Evolutionary conservation across 2,888 invertebrate genomes (phyloP).

Genomic region (Hydrotaea cyrtoneurina): DNA sequence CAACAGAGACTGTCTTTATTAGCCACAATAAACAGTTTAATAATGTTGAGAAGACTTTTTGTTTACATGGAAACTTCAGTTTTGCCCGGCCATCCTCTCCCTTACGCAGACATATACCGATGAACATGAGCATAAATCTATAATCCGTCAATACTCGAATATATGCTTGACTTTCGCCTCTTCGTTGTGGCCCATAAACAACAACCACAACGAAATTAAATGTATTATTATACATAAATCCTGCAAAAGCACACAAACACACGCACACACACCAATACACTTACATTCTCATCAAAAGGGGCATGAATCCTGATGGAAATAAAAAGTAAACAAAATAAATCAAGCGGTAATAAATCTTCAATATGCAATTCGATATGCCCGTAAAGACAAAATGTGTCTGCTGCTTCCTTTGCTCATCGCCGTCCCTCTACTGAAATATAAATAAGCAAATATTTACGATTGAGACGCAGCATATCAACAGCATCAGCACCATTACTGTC

Average conservation of each 20-base stretch:
- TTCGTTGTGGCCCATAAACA: slow-evolving; percentile 42
- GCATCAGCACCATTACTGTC: slow-evolving; percentile 10
- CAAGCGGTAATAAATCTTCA: slow-evolving; percentile 78
- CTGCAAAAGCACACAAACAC: slow-evolving; percentile 11
- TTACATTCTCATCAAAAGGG: neutral
- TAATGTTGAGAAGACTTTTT: neutral
- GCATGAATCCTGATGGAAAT: slow-evolving; percentile 41
- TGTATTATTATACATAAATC: slow-evolving; percentile 62
- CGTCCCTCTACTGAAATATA: neutral
- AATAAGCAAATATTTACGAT: slow-evolving; percentile 60
- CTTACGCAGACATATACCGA: neutral
- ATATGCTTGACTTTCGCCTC: slow-evolving; percentile 46
- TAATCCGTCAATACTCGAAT: slow-evolving; percentile 43
- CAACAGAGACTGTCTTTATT: slow-evolving; percentile 16
- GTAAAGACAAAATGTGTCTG: slow-evolving; percentile 67
- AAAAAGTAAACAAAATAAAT: slow-evolving; percentile 74
- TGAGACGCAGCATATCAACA: slow-evolving; percentile 47
- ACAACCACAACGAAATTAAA: slow-evolving; percentile 63
- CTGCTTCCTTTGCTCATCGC: neutral
- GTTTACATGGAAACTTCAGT: slow-evolving; percentile 9
- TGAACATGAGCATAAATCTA: slow-evolving; percentile 40
- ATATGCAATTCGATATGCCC: slow-evolving; percentile 78
- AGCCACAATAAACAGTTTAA: slow-evolving; percentile 38
- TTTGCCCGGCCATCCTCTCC: neutral
- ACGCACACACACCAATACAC: neutral